Evolutionary conservation across 2,797 vertebrate genomes (phyloP).

Genomic region (Vespertilio murinus): DNA sequence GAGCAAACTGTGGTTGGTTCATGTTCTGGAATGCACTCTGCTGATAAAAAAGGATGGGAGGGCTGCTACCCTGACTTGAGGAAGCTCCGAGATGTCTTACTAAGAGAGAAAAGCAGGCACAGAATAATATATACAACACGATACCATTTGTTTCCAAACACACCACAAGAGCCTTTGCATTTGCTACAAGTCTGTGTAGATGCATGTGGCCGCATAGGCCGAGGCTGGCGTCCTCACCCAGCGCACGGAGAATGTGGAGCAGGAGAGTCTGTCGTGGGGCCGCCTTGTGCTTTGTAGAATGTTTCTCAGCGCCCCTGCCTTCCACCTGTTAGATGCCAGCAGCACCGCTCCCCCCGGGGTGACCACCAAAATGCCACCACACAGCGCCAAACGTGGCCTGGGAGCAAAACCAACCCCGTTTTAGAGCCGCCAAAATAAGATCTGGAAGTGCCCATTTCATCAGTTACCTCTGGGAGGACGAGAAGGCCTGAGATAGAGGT

Average conservation of each 20-base stretch:
- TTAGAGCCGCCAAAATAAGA: background rate
- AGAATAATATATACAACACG: background rate
- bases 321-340: background rate
- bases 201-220: fast-evolving
- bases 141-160: background rate
- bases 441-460: background rate
- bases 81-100: background rate
- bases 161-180: background rate
- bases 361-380: background rate
- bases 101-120: background rate
- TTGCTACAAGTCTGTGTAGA: background rate
- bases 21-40: background rate
- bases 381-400: background rate
- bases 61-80: background rate
- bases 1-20: background rate
- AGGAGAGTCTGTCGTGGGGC: background rate
- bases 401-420: background rate
- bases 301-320: background rate
- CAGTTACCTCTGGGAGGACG: background rate
- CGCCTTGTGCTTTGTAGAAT: background rate
- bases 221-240: background rate
- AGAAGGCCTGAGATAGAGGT: background rate
- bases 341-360: too few species aligned
- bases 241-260: background rate
- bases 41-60: background rate